Conservation (phyloP, 35 echinoderm and acorn worm species). For the Ptychodera flava region DNA sequence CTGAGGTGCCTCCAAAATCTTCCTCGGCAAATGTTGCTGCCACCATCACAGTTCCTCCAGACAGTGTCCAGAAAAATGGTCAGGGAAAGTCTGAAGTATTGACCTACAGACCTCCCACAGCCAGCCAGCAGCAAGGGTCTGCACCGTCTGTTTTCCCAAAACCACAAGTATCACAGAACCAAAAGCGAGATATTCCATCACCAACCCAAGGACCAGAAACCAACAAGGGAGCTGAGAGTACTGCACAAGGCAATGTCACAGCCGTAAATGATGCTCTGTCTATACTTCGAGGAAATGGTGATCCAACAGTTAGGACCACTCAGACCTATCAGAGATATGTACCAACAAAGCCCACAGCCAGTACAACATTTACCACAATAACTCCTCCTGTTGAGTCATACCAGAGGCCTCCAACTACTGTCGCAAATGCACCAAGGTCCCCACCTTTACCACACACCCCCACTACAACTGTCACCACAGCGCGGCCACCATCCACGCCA, state of each 20-base stretch:
- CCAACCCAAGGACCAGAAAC: not conserved
- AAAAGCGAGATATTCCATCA: not conserved
- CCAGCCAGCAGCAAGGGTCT: not conserved
- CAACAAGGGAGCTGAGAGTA: not conserved
- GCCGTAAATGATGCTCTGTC: not conserved
- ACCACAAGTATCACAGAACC: not conserved
- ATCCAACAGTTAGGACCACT: not conserved
- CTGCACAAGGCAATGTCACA: not conserved
- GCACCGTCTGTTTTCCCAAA: not conserved
- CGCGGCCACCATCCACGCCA: not conserved
- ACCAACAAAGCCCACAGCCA: not conserved
- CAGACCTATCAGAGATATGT: not conserved
- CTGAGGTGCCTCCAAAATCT: not conserved
- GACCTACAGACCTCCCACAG: not conserved
- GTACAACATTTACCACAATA: not conserved
- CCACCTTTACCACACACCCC: no score
- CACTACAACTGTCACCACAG: not conserved
- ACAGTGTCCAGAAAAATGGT: not conserved
- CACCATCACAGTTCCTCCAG: not conserved
- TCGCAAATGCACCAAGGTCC: no score
- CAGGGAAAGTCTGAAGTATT: not conserved
- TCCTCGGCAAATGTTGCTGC: not conserved
- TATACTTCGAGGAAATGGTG: not conserved
- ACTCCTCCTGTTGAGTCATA: not conserved
- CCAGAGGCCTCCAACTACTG: not conserved